Base-by-base conservation (phyloP, 2,888 invertebrate species). In the Schrankia costaestrigalis region DNA sequence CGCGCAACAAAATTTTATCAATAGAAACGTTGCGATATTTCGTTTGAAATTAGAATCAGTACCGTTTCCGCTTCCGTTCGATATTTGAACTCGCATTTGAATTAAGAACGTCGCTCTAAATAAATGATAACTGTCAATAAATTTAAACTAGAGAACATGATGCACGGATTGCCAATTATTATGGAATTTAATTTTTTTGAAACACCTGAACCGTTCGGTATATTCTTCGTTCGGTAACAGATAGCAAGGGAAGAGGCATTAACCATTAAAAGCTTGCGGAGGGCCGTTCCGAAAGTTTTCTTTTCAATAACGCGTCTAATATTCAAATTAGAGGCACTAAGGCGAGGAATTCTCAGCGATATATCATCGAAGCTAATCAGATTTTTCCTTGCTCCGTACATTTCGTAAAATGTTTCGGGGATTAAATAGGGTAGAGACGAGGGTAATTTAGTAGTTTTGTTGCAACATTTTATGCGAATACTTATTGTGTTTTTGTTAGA, bases 231-330 rank as follows among this genome's bases (percentile, higher is more conserved):
- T 63, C 54, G 52, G 60, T 53, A 64, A 64, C 47, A 60, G 67
- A 69, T 67, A 69, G 62, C 63, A 65, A 66, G 70, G 68, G 63
- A 69, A 67, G 76, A 78, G 63, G 85, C 80, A 83, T 85, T 86
- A 86, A 85, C 85, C 85, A 79, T 86, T 86, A 85, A 81, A 83
- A 80, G 73, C 77, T 67, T 62, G 75, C 67, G 69, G 70, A 76
- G 78, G 83, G 78, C 80, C 80, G 72, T 72, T 78, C 76, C 55
- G 63, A 78, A 84, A 85, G 74, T 84, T 86, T 83, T 77, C 83
- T 84, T 86, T 86, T 87, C 87, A 87, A 87, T 87, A 87, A 85
- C 81, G 84, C 84, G 79, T 85, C 83, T 84, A 81, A 86, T 86
- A 86, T 87, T 87, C 85, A 87, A 87, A 87, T 87, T 81, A 84